Evolutionary conservation across 2,888 invertebrate genomes (phyloP), one percentile per base, ranked within the genome.

Genomic region (Stenotaenia linearis): DNA sequence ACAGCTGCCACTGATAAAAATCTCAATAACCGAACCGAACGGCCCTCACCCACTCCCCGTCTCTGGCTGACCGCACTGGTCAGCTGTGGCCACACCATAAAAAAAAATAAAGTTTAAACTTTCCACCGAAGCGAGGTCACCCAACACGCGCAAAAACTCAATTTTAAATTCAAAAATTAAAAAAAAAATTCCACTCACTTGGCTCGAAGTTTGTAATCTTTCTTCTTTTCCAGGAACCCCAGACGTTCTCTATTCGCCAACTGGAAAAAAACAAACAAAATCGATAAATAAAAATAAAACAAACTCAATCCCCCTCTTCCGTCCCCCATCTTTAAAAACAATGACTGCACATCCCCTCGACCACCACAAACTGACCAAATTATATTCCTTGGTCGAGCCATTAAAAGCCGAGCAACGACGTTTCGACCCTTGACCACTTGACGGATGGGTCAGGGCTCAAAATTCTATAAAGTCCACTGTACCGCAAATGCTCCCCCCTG

Each of bases 191-290:
- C n/a, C 21, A 82, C 82, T 82, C 82, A 85, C 85, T 83, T 83
- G 78, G 95, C 93, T 75, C 96, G 89, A 80, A 89, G 88, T 81
- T 91, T 90, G 85, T 95, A 96, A 85, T 96, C 96, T 84, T 95
- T 93, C 85, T 95, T 95, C 87, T 96, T 96, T 85, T 96, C 95
- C 1, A 96, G 87, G 7, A 94, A 85, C 0, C 96, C 96, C 18
- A 96, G 87, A 84, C 95, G 92, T 84, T 91, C 88, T 25, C 96
- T 89, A 0, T 89, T 87, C 82, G 92, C 91, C 0, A 94, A 95
- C 85, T 85, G 76, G 45, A 80, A 80, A 83, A 80, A 81, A 79
- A 56, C 79, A 40, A 80, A 77, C 75, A 80, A 61, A 80, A 79
- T 23, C 4, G 81, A 82, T 45, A 79, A 79, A 78, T 37, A 40